A percentile compares a stretch with the other conserved stretches of the same genome.
These are phyloP conservation scores for Ectobius pallidus DNA, from an alignment of 2,888 invertebrate species.

Conservation along the genomic window DNA sequence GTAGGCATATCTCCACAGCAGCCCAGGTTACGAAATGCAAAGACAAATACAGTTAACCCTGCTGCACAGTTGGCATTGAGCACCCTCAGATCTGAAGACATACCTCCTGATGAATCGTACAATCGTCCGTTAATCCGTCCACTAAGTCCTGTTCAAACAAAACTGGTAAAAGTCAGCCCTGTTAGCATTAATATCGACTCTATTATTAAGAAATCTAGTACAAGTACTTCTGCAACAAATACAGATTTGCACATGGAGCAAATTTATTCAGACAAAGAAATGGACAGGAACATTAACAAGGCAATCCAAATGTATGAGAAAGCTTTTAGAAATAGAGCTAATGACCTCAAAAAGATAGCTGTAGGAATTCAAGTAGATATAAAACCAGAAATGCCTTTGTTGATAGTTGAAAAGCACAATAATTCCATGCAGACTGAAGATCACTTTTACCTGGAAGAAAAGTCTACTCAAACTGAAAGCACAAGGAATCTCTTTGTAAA, in stretches of 20 bases:
- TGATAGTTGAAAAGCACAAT: constrained; percentile 4
- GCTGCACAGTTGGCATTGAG: not conserved
- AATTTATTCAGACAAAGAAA: constrained; percentile 8
- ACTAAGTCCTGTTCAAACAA: not conserved
- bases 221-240: not conserved
- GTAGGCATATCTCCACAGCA: constrained; percentile 63
- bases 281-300: constrained; percentile 11
- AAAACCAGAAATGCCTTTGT: not conserved
- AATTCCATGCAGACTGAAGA: not conserved
- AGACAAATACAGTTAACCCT: constrained; percentile 6
- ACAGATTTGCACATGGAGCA: not conserved
- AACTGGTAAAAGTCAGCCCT: not conserved
- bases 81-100: not conserved
- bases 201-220: not conserved
- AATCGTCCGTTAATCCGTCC: not conserved
- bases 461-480: not conserved
- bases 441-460: not conserved
- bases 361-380: constrained; percentile 17
- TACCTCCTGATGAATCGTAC: not conserved
- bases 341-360: not conserved
- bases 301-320: constrained; percentile 10
- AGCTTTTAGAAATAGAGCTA: not conserved
- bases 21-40: constrained; percentile 46
- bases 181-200: not conserved
- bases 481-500: constrained; percentile 12